Base-by-base conservation (phyloP, 2,797 vertebrate species). In the Synaphobranchus kaupii region DNA sequence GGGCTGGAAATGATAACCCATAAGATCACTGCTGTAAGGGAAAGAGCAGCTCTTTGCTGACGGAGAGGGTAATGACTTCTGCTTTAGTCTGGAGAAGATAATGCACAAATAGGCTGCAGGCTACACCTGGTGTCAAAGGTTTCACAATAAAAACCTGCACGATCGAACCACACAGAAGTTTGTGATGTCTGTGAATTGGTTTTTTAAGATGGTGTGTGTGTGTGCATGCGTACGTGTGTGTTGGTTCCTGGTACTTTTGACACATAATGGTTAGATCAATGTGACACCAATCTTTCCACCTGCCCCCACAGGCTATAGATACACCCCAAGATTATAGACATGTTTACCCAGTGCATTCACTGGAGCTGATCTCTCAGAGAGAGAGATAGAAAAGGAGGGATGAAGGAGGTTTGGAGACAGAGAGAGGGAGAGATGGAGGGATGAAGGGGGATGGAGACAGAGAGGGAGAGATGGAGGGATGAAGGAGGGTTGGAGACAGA, bases 61-160 rank as follows among this genome's bases (percentile, higher is more conserved):
- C 83, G 86, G 80, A 15, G 47, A 60, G 56, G 34, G 44, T 71
- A 87, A 87, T 73, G 54, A 54, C 81, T 47, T 81, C 34, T 63
- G 15, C 54, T 71, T 44, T 44, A 39, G 34, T 76, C 31, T 12
- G 31, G 5, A 39, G 31, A 50, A 58, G 31, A 60, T 39, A 54
- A 54, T 9, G 1, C 12, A 31, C 78, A 54, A 83, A 50, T 28
- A 81, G 78, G 25, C 44, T 10, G 20, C 78, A 0, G 71, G 15
- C 71, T 34, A 3, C 13, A 2, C 17, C 6, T 20, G 9, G 48
- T 48, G 78, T 50, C 8, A n/a, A 50, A 22, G 39, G 76, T 25
- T 80, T 48, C 17, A 22, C 31, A 15, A 48, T 47, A 20, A 80
- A 20, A 80, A 31, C 39, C 10, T 0, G 73, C 28, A 28, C 25